Base-by-base conservation (phyloP, 2,113 vertebrate species). In the Agapornis roseicollis region DNA sequence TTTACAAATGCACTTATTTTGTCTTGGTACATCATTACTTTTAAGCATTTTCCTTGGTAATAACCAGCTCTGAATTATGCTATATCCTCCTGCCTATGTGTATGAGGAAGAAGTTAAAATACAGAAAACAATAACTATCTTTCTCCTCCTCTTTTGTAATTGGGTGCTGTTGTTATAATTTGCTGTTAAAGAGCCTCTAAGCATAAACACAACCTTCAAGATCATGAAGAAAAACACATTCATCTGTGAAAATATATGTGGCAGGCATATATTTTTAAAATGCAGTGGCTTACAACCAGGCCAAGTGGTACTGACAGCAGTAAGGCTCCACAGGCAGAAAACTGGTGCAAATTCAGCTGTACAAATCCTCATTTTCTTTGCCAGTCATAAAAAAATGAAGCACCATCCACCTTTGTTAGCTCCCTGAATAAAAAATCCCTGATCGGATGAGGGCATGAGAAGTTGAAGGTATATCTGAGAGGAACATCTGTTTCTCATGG, bases 1-100 rank as follows among this genome's bases (percentile, higher is more conserved):
- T 93, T 95, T 94, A 85, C 70, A 92, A 96, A 94, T 80, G 86
- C 80, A 92, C 22, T 94, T 94, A 92, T 92, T 96, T 96, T 96
- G 90, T 96, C 94, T 86, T 65, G 46, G 25, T 87, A 42, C 93
- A 91, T 97, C 89, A 96, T 91, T 92, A 65, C 70, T 85, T 89
- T 92, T 87, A 90, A 97, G 80, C 58, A 81, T 94, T 95, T 96
- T 87, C 66, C 80, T 85, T 81, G 44, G 44, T 55, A 92, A 93
- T 89, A 95, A 91, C 56, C 58, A 80, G 50, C 86, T 94, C 78
- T 91, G 94, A 95, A 89, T 55, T 92, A 82, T 46, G 52, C 53
- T 76, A 16, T 8, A 7, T 81, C 28, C 56, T 93, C 31, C 56
- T 84, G 80, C 70, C 87, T 94, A 88, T 70, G 49, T 89, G n/a